Conservation (phyloP, 2,113 vertebrate species). For the Synodontis membranacea region DNA sequence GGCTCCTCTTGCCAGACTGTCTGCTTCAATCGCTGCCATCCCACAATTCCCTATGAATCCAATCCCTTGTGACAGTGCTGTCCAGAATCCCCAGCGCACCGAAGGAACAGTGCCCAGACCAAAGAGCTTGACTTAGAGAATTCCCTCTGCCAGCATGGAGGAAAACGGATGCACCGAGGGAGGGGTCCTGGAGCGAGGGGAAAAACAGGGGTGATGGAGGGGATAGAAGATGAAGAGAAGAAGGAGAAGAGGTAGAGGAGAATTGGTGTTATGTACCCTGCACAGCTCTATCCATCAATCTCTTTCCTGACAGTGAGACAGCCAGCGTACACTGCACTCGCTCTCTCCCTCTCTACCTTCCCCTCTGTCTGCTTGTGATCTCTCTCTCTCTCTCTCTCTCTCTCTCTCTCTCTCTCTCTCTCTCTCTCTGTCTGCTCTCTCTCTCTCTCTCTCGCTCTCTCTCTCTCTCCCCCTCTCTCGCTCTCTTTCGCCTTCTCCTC, state of each 20-base stretch:
- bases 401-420: no score
- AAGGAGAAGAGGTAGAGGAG: conserved; percentile 68
- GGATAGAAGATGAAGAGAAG: conserved; percentile 49
- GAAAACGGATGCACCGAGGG: conserved; percentile 22
- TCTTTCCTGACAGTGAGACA: conserved; percentile 33
- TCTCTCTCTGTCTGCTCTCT: neutral
- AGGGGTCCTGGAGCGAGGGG: neutral
- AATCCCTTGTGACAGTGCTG: neutral
- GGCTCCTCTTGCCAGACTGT: conserved; percentile 33
- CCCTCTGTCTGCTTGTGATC: neutral
- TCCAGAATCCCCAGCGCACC: conserved; percentile 4
- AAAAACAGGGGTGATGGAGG: conserved; percentile 36
- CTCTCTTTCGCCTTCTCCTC: conserved; percentile 29
- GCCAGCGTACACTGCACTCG: conserved; percentile 53
- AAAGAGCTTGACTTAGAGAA: conserved; percentile 20
- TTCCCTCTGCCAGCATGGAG: conserved; percentile 24
- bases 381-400: conserved; percentile 22
- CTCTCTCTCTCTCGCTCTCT: neutral
- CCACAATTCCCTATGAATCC: conserved; percentile 1
- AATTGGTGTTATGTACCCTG: conserved; percentile 63
- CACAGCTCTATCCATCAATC: conserved; percentile 62
- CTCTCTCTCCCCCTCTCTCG: conserved; percentile 7
- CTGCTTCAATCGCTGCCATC: conserved; percentile 36
- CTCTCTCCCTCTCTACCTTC: conserved; percentile 45
- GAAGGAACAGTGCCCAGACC: neutral